Conservation (phyloP, 2,888 invertebrate species). For the Drosophila merina region DNA sequence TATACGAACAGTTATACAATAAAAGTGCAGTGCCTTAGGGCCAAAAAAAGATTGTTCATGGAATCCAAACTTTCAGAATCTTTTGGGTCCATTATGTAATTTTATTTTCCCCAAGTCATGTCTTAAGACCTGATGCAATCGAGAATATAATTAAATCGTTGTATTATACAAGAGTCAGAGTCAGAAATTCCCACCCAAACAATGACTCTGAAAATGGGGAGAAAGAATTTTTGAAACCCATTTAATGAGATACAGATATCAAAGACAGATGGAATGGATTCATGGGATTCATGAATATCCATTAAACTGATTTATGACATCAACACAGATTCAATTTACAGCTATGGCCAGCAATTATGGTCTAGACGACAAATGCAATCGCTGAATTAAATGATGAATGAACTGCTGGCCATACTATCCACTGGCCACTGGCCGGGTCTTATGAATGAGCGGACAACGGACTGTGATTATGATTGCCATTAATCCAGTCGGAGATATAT, state of each 20-base stretch:
- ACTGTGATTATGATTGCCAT: conserved; percentile 48
- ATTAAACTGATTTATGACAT: conserved; percentile 22
- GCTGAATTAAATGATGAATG: conserved; percentile 28
- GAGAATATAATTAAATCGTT: conserved; percentile 12
- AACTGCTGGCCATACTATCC: conserved; percentile 1
- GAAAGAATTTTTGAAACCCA: background rate
- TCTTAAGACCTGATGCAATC: background rate
- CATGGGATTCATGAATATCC: background rate
- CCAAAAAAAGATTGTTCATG: too few relatives aligned
- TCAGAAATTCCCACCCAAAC: conserved; percentile 19
- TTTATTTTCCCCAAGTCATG: conserved; percentile 20
- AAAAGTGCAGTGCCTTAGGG: conserved; percentile 45
- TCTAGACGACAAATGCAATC: conserved; percentile 36
- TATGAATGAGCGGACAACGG: conserved; percentile 21
- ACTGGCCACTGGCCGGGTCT: conserved; percentile 1
- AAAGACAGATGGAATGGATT: conserved; percentile 3
- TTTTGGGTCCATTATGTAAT: background rate
- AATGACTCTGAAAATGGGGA: conserved; percentile 15
- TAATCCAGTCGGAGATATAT: conserved; percentile 41
- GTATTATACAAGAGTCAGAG: conserved; percentile 8
- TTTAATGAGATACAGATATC: conserved; percentile 12
- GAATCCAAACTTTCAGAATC: background rate
- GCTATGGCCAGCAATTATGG: conserved; percentile 26
- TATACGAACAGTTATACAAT: conserved; percentile 37
- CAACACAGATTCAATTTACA: conserved; percentile 34